Evolutionary conservation across 2,797 vertebrate genomes (phyloP), one percentile per base, ranked within the genome.

Genomic region (Darevskia nairensis): DNA sequence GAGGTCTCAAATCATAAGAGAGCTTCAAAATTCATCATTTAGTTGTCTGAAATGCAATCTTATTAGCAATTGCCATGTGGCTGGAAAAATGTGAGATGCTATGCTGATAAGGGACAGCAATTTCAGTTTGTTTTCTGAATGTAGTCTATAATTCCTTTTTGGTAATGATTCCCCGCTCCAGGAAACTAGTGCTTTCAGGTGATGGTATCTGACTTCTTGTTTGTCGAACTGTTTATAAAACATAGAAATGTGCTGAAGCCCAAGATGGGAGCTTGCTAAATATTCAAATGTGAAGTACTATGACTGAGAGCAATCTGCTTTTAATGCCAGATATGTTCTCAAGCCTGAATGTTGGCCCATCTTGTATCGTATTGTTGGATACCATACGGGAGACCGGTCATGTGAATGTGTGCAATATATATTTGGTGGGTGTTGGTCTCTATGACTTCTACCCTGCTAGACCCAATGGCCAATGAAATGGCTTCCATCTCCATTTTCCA

Each of bases 141-240:
- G 79, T 93, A 85, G 84, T 10, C 2, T 81, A 27, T 91, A 95
- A 94, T 96, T 95, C 0, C 25, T 74, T 95, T 77, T 94, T 95
- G 93, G 86, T 91, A 91, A 93, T 15, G 77, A 39, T 86, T 94
- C 90, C 91, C 94, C 91, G 92, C 91, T 94, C 89, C 84, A 93
- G 90, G 93, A 95, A 95, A 95, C 90, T 94, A 86, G 90, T 89
- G 32, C 91, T 92, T 84, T 92, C 91, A 95, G 85, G 90, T 90
- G 27, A 82, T 77, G 41, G 69, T 75, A 76, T 94, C 91, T 95
- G 91, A 91, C 91, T 93, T 93, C 90, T 95, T 95, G 91, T 94
- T 96, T 96, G 59, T 92, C 92, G 86, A 94, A 92, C 82, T 93
- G 84, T 94, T 95, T 93, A 95, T 94, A 95, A 96, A 95, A 86